Evolutionary conservation across 2,797 vertebrate species (phyloP), one percentile per base, ranked within the genome.

Genomic region (Anguilla megastoma): DNA sequence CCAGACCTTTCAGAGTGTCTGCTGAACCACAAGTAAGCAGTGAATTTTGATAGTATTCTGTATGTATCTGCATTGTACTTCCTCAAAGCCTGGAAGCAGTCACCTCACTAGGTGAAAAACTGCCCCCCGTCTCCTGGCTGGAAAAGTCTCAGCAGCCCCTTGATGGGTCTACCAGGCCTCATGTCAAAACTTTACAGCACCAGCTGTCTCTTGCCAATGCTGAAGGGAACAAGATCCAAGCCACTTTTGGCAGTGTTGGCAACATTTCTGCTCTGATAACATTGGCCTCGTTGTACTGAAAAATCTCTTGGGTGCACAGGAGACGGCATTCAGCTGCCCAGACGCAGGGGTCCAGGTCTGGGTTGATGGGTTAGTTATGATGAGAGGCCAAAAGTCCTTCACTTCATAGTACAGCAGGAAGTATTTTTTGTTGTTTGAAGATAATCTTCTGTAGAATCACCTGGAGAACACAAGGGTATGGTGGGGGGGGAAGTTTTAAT

Each of bases 351-450:
- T 71, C 45, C 85, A 69, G 16, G 36, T 86, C 18, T 69, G 66
- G 48, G 33, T 33, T 50, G 80, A 50, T 9, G 58, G 24, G 58
- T 76, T 36, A 9, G 58, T 30, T 84, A 52, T 21, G 24, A 30
- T 41, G 12, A 63, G 41, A 83, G 30, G 27, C 52, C 87, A 74
- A 58, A 76, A 58, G 66, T 85, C 50, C 66, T 88, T 84, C 69
- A 48, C 84, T 36, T 85, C 52, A 45, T 9, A 30, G 33, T 76
- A 54, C 10, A 56, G 27, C 45, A 52, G 45, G 80, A 83, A 41
- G 24, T 41, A 41, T 24, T 82, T n/a, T 80, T 24, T 41, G 74
- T 76, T 76, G 79, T 82, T 84, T 33, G 6, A 33, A 74, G 16
- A 54, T n/a, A 2, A 79, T 27, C 50, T 88, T 54, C 83, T 6